Base-by-base conservation (phyloP, 2,113 vertebrate species). In the Periophthalmodon schlosseri region DNA sequence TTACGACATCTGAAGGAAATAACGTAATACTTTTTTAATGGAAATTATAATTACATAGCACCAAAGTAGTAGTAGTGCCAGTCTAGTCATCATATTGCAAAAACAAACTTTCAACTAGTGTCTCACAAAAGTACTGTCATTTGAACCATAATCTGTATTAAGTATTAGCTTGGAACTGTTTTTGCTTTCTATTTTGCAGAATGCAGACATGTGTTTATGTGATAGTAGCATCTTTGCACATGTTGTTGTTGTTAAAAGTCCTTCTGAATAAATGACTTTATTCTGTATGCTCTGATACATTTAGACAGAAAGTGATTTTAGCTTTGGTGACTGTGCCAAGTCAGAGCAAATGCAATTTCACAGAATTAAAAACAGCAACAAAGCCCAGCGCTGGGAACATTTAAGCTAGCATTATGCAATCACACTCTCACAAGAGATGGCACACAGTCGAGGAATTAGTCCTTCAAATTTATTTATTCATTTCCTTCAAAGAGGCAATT, bases 401-500 rank as follows among this genome's bases (percentile, higher is more conserved):
- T 85, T 69, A 76, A 81, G 74, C 73, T 74, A 49, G 81, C 75
- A 73, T 90, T 91, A 91, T 88, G 83, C 85, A 91, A 91, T 84
- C 76, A 70, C 80, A 70, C 76, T 84, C 79, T 61, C 81, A 84
- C 77, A 76, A 88, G 87, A 92, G 89, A 86, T 77, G 83, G 81
- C 72, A 86, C 86, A 86, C 88, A 86, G 83, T 89, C 87, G 82
- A 89, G 88, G 90, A 92, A 94, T 93, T 91, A 92, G 89, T 87
- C 88, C 81, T 88, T 88, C 83, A 89, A 89, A 91, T 91, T 88
- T 93, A 94, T 93, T 93, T 93, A 93, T 94, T 93, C 89, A 91
- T 94, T 91, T 92, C 81, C 79, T 88, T 92, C 89, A 91, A 92
- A 91, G 90, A 93, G 90, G 87, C 91, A 93, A 94, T 94, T 94